Evolutionary conservation across 1,140 invertebrate genomes (phyloP), one percentile per base, ranked within the genome.

Genomic region (Drosophila busckii): DNA sequence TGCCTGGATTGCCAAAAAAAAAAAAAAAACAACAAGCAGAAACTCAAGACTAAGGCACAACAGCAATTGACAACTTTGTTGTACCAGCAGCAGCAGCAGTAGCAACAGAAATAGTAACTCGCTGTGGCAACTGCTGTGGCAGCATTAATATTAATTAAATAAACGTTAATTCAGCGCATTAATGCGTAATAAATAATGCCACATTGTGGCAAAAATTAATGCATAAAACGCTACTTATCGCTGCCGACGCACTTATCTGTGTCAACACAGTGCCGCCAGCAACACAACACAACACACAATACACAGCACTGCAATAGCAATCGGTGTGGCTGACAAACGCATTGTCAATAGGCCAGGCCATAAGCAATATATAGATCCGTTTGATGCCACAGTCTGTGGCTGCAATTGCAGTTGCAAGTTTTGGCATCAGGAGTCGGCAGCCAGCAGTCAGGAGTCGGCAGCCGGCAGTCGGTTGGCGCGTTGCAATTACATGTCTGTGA

Each of bases 111-210:
- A 20, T 20, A n/a, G 49, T 54, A 32, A 23, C 29, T 32, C 9
- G 19, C 15, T n/a, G 10, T 29, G n/a, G 15, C 34, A 38, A 31
- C 23, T 50, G 38, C 67, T 48, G 37, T 55, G 13, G 25, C 63
- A 70, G 73, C 80, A 84, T 84, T 84, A 84, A 84, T 84, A 84
- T 84, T 84, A 84, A 84, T 84, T 84, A 84, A 80, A 84, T 83
- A 83, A 83, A 83, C 70, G 76, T 82, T 82, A 83, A 83, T 83
- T 82, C 75, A 83, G 70, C 76, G 76, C 70, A 75, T 82, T 82
- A 83, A 75, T 82, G 70, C 70, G 76, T 75, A 70, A 82, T 82
- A 83, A 82, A 82, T 82, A 82, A 83, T 75, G 76, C 70, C 80
- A 78, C 71, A 61, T 73, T 70, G 75, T 75, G 45, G 69, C 76